These are phyloP conservation scores for Halcyon chelicuti DNA, from an alignment of 2,797 vertebrate species.

Conservation along the genomic window DNA sequence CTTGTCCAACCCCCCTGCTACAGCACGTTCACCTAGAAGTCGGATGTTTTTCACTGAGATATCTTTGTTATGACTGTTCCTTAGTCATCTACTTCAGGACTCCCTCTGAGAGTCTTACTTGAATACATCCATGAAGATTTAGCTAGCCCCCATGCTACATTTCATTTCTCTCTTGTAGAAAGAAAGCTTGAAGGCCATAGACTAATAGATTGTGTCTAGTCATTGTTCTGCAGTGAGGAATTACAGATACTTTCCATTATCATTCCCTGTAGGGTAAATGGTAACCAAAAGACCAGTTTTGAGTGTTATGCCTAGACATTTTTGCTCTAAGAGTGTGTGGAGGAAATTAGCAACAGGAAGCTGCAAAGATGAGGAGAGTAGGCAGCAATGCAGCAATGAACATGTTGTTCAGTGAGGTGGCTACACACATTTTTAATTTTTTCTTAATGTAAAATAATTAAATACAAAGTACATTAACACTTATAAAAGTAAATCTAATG, in stretches of 20 bases:
- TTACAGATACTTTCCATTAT: neutral
- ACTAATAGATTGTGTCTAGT: neutral
- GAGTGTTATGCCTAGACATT: neutral
- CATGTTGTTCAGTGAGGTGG: neutral
- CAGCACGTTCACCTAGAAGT: neutral
- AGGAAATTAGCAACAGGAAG: constrained; percentile 11
- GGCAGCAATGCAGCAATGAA: neutral
- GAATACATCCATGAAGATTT: neutral
- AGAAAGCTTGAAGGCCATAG: neutral
- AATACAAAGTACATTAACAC: neutral
- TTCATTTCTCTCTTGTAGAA: neutral
- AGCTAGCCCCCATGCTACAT: neutral
- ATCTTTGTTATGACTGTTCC: neutral
- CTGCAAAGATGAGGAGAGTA: neutral
- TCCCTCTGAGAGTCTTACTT: neutral
- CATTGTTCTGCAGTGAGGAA: neutral
- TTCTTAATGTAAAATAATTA: neutral
- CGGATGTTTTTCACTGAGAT: neutral
- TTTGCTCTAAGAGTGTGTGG: neutral
- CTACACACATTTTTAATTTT: neutral
- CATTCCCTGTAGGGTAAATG: neutral
- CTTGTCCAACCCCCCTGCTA: neutral
- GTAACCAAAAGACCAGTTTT: neutral
- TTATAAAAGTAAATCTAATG: neutral
- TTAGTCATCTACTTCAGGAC: neutral